A percentile compares a stretch with the other conserved stretches of the same genome.
These are phyloP conservation scores for Hippocampus guttulatus DNA, from an alignment of 2,113 vertebrate species.

Conservation along the genomic window DNA sequence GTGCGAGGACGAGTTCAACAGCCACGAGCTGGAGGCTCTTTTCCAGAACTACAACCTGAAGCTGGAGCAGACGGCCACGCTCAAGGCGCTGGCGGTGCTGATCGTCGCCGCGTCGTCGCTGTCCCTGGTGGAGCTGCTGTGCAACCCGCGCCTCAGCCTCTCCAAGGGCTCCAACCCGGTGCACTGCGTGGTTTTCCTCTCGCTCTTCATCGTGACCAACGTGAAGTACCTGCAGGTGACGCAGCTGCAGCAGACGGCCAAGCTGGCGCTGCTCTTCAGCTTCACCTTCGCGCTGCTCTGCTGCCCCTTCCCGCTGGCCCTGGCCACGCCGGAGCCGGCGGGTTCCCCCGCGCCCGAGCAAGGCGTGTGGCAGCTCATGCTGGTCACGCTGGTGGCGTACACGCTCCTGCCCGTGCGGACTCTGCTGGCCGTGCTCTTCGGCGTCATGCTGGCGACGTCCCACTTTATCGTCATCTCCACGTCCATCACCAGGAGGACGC, in stretches of 20 bases:
- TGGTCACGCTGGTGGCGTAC: constrained; percentile 96
- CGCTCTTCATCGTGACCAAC: constrained; percentile 95
- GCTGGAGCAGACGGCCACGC: constrained; percentile 93
- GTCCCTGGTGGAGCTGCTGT: constrained; percentile 87
- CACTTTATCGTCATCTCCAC: constrained; percentile 91
- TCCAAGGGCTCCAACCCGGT: constrained; percentile 94
- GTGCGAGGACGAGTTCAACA: constrained; percentile 89
- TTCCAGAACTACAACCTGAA: constrained; percentile 98
- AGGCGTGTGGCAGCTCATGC: constrained; percentile 95
- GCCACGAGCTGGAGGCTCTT: constrained; percentile 91
- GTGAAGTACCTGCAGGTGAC: constrained; percentile 94
- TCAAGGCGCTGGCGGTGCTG: constrained; percentile 90
- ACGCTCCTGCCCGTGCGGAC: constrained; percentile 92
- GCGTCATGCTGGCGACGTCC: constrained; percentile 84
- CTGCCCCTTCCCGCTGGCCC: constrained; percentile 87
- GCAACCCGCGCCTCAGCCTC: constrained; percentile 83
- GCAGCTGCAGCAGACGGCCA: constrained; percentile 94
- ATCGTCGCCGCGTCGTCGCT: constrained; percentile 88
- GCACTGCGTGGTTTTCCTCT: constrained; percentile 95
- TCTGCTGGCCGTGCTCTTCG: constrained; percentile 87
- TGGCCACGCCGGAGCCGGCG: constrained; percentile 61
- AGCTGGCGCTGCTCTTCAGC: constrained; percentile 91
- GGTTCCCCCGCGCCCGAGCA: constrained; percentile 79
- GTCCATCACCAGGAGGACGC: constrained; percentile 79
- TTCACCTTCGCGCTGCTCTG: constrained; percentile 96